phyloP scores from a whole-genome alignment of 2,797 vertebrate genomes.

The Adelosebastes latens region DNA sequence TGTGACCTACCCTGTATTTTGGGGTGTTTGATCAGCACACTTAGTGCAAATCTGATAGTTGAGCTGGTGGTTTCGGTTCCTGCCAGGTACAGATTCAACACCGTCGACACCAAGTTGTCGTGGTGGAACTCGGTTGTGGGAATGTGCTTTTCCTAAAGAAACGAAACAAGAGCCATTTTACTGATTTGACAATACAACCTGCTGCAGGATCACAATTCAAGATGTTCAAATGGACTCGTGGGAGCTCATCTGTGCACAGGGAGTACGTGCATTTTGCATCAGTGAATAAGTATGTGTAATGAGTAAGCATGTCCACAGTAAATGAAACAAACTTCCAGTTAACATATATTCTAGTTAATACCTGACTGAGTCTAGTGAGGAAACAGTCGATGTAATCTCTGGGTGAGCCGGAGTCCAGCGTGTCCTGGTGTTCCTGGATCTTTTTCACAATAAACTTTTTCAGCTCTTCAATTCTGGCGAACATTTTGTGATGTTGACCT shows the following conservation, averaged over 20 bases:
- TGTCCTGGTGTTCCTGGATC: constrained; percentile 73
- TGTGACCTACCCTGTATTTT: constrained; percentile 79
- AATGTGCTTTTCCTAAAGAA: constrained; percentile 73
- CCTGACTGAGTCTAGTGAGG: constrained; percentile 73
- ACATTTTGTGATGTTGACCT: constrained; percentile 50
- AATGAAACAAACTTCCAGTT: not conserved
- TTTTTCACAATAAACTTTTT: constrained; percentile 59
- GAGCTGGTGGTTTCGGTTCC: constrained; percentile 83
- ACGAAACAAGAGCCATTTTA: not conserved
- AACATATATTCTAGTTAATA: not conserved
- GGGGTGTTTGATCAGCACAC: constrained; percentile 82
- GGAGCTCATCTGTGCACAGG: not conserved
- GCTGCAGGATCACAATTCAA: not conserved
- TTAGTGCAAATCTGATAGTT: constrained; percentile 79
- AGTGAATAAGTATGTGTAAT: not conserved
- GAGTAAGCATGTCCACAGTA: not conserved
- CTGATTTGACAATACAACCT: not conserved
- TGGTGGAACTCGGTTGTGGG: constrained; percentile 78
- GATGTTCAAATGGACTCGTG: not conserved
- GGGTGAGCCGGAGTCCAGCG: constrained; percentile 62
- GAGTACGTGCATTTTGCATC: not conserved
- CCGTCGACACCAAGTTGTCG: constrained; percentile 77
- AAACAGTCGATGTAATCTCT: constrained; percentile 84
- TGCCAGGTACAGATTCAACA: constrained; percentile 81
- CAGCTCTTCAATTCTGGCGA: constrained; percentile 54